Conservation (phyloP, 1,140 invertebrate genomes). For the Rhizoglyphus robini region DNA sequence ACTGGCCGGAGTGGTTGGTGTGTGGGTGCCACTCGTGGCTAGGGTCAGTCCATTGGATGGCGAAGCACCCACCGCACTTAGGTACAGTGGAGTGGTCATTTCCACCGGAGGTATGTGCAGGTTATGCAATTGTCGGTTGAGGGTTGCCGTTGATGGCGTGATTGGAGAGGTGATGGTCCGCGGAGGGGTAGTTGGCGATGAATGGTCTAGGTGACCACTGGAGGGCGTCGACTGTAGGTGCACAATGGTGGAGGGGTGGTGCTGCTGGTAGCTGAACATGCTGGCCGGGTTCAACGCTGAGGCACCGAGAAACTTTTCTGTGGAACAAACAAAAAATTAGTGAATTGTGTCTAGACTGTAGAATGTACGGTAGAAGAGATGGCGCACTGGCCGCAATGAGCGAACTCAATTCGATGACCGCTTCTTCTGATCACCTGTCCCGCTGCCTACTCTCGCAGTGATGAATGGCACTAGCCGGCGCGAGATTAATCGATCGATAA, state of each 20-base stretch:
- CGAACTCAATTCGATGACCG: no score
- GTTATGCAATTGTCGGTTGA: constrained; percentile 20
- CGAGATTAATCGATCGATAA: no score
- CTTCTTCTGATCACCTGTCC: no score
- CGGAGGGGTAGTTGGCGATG: not conserved
- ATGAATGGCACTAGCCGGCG: no score
- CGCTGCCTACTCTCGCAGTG: no score
- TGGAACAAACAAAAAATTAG: not conserved
- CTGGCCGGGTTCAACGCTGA: no score
- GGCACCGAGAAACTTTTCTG: not conserved
- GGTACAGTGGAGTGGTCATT: not conserved
- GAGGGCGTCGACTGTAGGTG: not conserved
- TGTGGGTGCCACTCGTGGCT: not conserved
- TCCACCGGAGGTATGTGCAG: constrained; percentile 1
- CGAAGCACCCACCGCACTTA: not conserved
- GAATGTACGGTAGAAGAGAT: no score
- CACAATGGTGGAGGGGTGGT: constrained; percentile 16
- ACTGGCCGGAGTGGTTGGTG: not conserved
- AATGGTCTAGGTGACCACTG: not conserved
- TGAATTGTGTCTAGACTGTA: not conserved
- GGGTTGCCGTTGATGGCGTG: constrained; percentile 12
- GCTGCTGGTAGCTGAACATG: constrained; percentile 4
- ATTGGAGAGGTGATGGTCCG: constrained; percentile 20
- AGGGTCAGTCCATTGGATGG: not conserved
- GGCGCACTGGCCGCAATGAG: no score